phyloP scores from a whole-genome alignment of 2,113 vertebrate species.

The Eudorcas thomsonii region DNA sequence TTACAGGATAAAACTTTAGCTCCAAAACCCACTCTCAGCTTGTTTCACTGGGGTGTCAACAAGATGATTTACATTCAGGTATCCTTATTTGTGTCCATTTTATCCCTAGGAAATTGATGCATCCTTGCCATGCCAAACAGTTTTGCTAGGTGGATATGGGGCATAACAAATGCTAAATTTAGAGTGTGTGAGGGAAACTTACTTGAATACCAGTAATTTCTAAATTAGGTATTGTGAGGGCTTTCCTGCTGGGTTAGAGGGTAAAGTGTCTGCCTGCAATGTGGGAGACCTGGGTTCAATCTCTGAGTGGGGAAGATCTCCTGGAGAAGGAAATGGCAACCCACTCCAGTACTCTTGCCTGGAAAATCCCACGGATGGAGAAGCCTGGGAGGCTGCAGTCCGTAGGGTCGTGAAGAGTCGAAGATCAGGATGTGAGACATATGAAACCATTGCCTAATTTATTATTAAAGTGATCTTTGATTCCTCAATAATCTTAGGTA shows the following conservation, averaged over 20 bases:
- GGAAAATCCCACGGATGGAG: too few relatives aligned
- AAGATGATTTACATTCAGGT: background rate
- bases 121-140: background rate
- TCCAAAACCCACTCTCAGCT: background rate
- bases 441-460: background rate
- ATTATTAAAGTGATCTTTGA: background rate
- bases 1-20: background rate
- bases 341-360: too few relatives aligned
- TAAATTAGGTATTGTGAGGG: background rate
- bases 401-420: rapidly evolving
- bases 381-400: too few relatives aligned
- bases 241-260: too few relatives aligned
- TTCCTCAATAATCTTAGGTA: background rate
- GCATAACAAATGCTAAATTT: background rate
- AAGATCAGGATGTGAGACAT: background rate
- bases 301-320: too few relatives aligned
- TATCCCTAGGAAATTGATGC: background rate
- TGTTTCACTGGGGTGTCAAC: background rate
- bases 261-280: too few relatives aligned
- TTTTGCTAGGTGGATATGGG: background rate
- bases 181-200: background rate
- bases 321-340: too few relatives aligned
- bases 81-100: background rate
- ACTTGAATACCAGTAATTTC: background rate
- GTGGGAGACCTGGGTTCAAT: too few relatives aligned